Base-by-base conservation (phyloP, 2,113 vertebrate species). In the Nasalis larvatus region DNA sequence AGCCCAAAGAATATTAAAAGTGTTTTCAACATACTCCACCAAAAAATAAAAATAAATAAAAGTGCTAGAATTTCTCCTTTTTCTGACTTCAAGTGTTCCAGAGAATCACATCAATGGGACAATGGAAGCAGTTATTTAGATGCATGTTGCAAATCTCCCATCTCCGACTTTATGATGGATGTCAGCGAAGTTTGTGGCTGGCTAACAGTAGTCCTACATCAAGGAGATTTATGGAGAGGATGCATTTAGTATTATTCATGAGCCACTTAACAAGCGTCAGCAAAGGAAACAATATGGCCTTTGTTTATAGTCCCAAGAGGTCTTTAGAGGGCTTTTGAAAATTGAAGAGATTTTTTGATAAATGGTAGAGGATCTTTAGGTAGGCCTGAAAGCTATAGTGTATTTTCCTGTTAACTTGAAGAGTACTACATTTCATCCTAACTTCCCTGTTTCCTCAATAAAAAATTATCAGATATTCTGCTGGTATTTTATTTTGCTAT, bases 391-490 rank as follows among this genome's bases (percentile, higher is more conserved):
- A 96, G 94, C 95, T 98, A 13, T 98, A 96, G 96, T 97, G 89
- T 91, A 91, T 98, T 98, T 98, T 98, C 97, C 97, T 98, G 84
- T 96, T 97, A 90, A 95, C 97, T 97, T 91, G 96, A 95, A 98
- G 97, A 98, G 95, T 94, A 97, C 98, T 97, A 96, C 96, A 97
- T 98, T 97, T 98, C 98, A 97, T 98, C 96, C 81, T 98, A 97
- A 98, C 98, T 98, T 98, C 97, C 95, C 95, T 97, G 97, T 95
- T 93, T 97, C 91, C 97, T 98, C 98, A 97, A 98, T 98, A 98
- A 98, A 98, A 99, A 98, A 98, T 98, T 98, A 98, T 98, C 98
- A 68, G 97, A 98, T 98, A 98, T 98, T 98, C 98, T 93, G 97
- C 96, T 94, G 96, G 98, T 98, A 82, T 98, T 98, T 98, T 98